Conservation (phyloP, 1,140 invertebrate genomes). For the Pissodes strobi region DNA sequence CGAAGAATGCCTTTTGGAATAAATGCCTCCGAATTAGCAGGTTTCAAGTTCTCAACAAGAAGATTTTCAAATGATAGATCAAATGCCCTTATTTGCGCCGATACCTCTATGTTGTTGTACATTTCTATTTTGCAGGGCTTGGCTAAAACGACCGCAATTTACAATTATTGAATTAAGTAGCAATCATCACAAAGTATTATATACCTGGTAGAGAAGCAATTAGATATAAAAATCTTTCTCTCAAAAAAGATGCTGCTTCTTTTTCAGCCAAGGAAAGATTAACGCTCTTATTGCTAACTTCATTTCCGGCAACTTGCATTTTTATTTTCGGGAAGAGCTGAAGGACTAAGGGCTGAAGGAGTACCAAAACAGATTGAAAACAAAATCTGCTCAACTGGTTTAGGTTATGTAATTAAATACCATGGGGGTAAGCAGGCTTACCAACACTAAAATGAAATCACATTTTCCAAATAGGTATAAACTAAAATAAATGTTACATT, state of each 20-base stretch:
- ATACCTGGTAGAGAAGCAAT: slow-evolving; percentile 44
- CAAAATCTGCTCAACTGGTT: no score
- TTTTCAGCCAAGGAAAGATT: no score
- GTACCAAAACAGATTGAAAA: no score
- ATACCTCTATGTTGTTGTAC: slow-evolving; percentile 43
- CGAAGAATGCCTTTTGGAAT: slow-evolving; percentile 41
- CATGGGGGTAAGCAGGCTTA: no score
- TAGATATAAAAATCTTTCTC: slow-evolving; percentile 45
- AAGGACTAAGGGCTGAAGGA: no score
- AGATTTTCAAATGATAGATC: slow-evolving; percentile 47
- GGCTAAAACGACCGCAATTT: slow-evolving; percentile 22
- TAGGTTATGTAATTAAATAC: no score
- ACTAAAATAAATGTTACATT: slow-evolving; percentile 1
- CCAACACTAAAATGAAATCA: background rate
- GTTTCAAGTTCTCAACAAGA: slow-evolving; percentile 46
- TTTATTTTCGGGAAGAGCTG: no score
- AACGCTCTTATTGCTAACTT: no score
- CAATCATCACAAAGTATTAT: slow-evolving; percentile 2
- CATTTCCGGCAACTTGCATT: no score
- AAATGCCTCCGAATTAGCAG: slow-evolving; percentile 30
- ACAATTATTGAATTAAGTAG: slow-evolving; percentile 20
- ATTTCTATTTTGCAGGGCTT: slow-evolving; percentile 41
- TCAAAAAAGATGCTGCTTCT: slow-evolving; percentile 42
- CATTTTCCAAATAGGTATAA: background rate
- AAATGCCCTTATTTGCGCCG: slow-evolving; percentile 42